Base-by-base conservation (phyloP, 2,888 invertebrate species). In the Brachycybe producta region DNA sequence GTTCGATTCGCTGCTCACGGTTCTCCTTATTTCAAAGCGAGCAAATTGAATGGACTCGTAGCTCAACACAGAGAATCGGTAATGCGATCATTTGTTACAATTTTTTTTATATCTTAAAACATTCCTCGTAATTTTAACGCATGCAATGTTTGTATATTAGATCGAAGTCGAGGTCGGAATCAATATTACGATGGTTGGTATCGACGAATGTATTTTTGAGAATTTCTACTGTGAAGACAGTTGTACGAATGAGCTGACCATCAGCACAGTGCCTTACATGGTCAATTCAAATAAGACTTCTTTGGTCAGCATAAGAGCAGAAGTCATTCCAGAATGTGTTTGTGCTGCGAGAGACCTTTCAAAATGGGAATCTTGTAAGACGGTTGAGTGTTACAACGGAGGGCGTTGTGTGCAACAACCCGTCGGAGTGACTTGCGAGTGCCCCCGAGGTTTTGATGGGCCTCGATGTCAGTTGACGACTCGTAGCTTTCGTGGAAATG, bases 261-360 rank as follows among this genome's bases (percentile, higher is more conserved):
- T 87, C 59, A 87, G 85, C 65, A 80, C 82, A 59, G 72, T 87
- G 56, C 90, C 90, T 0, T 90, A 90, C 61, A 84, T 95, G 79
- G 92, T 98, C 2, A 94, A 95, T 69, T 86, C 97, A 15, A 99
- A 98, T 65, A 87, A 86, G 67, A 97, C 97, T 0, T 84, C 95
- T 1, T 73, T 98, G 54, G 94, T 98, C 28, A 97, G 97, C 11
- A 91, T 98, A 1, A 76, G 92, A 51, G 88, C 95, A 1, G 88
- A 87, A 65, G 85, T 92, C 0, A 73, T 87, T 56, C 85, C 92
- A 0, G 86, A 90, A 64, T 95, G 94, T 63, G 86, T 86, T 15
- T 94, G 94, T 64, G 88, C 88, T 5, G 88, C 92, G 0, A 75
- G 92, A 49, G 90, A 91, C 67, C 95, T 94, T 68, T 82, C 82